Percentiles rank a stretch among this genome's conserved stretches.
Evolutionary conservation across 2,888 invertebrate genomes (phyloP).

Genomic region (Macrosoma leucophasiata): DNA sequence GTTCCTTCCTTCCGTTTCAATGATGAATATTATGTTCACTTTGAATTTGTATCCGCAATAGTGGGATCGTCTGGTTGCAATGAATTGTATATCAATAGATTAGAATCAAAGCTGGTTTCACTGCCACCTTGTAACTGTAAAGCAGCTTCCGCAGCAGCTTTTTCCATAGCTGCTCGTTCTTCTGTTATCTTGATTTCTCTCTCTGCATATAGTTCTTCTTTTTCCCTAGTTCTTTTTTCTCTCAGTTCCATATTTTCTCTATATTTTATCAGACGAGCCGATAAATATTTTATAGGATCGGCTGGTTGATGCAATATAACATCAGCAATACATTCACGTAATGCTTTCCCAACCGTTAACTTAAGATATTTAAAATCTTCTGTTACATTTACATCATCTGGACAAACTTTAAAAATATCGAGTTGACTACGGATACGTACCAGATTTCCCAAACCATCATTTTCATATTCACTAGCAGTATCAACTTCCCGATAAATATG

Average conservation of each 20-base stretch:
- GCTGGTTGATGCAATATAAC: constrained; percentile 56
- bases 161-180: constrained; percentile 49
- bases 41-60: constrained; percentile 34
- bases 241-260: constrained; percentile 54
- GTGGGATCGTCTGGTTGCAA: constrained; percentile 32
- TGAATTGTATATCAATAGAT: constrained; percentile 46
- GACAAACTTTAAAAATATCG: constrained; percentile 53
- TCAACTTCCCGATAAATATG: constrained; percentile 59
- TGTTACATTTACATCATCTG: constrained; percentile 53
- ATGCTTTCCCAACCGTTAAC: constrained; percentile 50
- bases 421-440: constrained; percentile 56
- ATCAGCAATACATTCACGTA: constrained; percentile 57
- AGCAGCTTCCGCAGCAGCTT: constrained; percentile 45
- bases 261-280: constrained; percentile 46
- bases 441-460: constrained; percentile 66
- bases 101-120: constrained; percentile 61
- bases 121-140: constrained; percentile 48
- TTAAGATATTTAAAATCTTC: constrained; percentile 64
- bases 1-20: too few species aligned
- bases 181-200: constrained; percentile 50
- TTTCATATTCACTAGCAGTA: constrained; percentile 59
- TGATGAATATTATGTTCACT: constrained; percentile 24
- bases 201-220: constrained; percentile 46
- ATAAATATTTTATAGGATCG: constrained; percentile 62
- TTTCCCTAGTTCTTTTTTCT: constrained; percentile 46